Evolutionary conservation across 2,113 vertebrate genomes (phyloP).

Genomic region (Ceyx cyanopectus): DNA sequence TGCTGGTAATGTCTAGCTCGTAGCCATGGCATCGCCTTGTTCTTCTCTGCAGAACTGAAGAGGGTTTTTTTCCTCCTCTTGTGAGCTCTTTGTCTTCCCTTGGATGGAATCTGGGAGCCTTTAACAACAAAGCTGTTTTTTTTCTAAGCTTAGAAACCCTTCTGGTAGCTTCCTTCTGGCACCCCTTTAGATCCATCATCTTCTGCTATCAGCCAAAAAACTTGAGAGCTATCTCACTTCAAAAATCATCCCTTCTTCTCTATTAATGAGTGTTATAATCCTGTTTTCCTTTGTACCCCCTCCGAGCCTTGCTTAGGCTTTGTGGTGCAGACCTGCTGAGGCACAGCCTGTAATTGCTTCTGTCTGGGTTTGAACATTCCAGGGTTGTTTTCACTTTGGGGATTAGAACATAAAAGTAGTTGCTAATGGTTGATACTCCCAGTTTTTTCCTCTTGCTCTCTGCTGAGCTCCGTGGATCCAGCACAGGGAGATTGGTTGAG

Average conservation of each 20-base stretch:
- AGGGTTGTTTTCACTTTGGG: background rate
- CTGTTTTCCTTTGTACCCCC: background rate
- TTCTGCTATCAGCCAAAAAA: background rate
- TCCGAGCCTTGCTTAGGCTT: background rate
- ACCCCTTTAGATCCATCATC: background rate
- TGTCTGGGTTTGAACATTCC: background rate
- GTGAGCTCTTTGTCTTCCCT: background rate
- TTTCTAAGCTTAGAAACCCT: background rate
- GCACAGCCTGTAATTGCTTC: background rate
- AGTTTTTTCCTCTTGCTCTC: background rate
- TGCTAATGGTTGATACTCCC: background rate
- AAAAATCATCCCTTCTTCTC: background rate
- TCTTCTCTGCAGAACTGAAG: background rate
- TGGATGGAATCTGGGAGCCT: background rate
- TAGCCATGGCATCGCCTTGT: rapidly evolving
- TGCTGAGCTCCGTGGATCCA: background rate
- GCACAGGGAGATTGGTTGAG: rapidly evolving
- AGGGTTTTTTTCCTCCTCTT: background rate
- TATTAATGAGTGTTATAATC: background rate
- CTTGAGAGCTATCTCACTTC: background rate
- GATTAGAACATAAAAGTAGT: background rate
- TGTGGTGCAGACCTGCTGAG: background rate
- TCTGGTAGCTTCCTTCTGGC: background rate
- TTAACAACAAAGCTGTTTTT: background rate
- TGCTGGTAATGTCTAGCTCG: rapidly evolving